These are phyloP conservation scores for Apamea anceps DNA, from an alignment of 2,888 invertebrate genomes.

Conservation along the genomic window DNA sequence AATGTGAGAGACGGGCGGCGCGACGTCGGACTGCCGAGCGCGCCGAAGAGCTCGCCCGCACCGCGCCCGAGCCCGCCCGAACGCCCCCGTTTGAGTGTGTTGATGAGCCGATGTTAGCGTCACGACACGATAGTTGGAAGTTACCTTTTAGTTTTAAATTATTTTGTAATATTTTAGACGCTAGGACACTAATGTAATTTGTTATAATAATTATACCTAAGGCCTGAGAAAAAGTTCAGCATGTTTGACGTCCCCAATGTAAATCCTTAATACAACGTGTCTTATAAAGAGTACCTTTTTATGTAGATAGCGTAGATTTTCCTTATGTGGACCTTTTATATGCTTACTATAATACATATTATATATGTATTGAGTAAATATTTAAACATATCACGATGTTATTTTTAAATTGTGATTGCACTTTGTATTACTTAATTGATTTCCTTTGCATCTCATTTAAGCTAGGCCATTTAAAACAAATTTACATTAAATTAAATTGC, in stretches of 20 bases:
- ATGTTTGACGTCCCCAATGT: slow-evolving; percentile 73
- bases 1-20: slow-evolving; percentile 63
- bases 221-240: slow-evolving; percentile 89
- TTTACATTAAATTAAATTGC: slow-evolving; percentile 63
- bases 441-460: slow-evolving; percentile 63
- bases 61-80: neutral
- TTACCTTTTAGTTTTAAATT: slow-evolving; percentile 89
- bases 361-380: slow-evolving; percentile 76
- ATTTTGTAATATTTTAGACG: slow-evolving; percentile 84
- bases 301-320: slow-evolving; percentile 79
- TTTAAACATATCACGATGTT: slow-evolving; percentile 76
- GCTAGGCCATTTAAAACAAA: slow-evolving; percentile 57
- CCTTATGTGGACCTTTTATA: slow-evolving; percentile 71
- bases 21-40: neutral
- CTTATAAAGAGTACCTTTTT: slow-evolving; percentile 88
- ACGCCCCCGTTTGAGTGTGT: slow-evolving; percentile 50
- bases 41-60: slow-evolving; percentile 6
- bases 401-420: slow-evolving; percentile 65
- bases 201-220: slow-evolving; percentile 81
- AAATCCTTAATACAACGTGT: slow-evolving; percentile 83
- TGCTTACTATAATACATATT: slow-evolving; percentile 75
- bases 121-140: slow-evolving; percentile 81
- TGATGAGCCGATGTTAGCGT: slow-evolving; percentile 48
- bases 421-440: slow-evolving; percentile 60
- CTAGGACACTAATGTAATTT: slow-evolving; percentile 86